Percentiles rank a stretch among this genome's conserved stretches.
These are phyloP conservation scores for Mellilla xanthometata DNA, from an alignment of 2,888 invertebrate genomes.

Conservation along the genomic window DNA sequence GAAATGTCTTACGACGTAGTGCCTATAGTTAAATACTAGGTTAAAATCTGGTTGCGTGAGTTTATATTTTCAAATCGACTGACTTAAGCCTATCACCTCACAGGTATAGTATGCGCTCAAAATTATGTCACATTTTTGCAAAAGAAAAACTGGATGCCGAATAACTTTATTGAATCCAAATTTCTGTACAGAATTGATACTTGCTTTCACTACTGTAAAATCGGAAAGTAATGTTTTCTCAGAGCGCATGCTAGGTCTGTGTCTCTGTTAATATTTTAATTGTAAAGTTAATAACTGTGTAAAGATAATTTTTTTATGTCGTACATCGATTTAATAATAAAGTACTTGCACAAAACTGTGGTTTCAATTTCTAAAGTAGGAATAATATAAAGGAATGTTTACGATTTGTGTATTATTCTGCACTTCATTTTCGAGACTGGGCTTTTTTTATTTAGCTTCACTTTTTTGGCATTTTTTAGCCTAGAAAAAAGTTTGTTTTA, in stretches of 20 bases:
- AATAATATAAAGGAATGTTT: neutral
- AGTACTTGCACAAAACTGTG: conserved; percentile 51
- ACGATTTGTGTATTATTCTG: conserved; percentile 4
- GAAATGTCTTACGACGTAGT: conserved; percentile 16
- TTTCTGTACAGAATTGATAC: no score
- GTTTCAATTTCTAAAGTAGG: conserved; percentile 30
- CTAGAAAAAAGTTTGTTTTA: no score
- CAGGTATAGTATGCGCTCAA: no score
- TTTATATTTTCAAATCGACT: conserved; percentile 47
- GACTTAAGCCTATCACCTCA: conserved; percentile 48
- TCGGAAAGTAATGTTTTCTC: no score
- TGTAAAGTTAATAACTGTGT: conserved; percentile 50
- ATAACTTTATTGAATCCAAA: no score
- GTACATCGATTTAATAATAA: conserved; percentile 68
- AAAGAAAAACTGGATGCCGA: no score
- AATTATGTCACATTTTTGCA: no score
- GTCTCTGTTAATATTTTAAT: conserved; percentile 45
- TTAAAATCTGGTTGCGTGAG: conserved; percentile 30
- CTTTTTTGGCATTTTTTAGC: neutral
- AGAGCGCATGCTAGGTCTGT: conserved; percentile 27
- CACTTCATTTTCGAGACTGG: neutral
- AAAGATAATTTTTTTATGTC: conserved; percentile 71
- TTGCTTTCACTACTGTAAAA: no score
- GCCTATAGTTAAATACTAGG: conserved; percentile 20
- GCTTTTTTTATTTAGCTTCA: neutral